Conservation (phyloP, 2,888 invertebrate species). For the Liodrosophila aerea region DNA sequence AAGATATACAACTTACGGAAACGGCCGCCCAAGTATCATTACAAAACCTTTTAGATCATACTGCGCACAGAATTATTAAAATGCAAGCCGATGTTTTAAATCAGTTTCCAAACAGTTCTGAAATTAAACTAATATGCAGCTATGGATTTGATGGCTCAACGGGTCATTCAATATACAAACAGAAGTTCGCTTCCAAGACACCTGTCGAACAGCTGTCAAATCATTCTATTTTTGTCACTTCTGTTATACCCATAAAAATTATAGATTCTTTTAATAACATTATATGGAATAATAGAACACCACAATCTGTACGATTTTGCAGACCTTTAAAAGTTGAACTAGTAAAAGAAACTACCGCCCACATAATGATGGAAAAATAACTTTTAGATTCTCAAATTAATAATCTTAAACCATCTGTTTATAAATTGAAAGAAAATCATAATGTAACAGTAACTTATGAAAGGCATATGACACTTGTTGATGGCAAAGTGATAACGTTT, state of each 20-base stretch:
- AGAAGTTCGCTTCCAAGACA: conserved; percentile 4
- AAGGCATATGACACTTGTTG: too few relatives aligned
- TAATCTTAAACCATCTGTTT: too few relatives aligned
- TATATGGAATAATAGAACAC: conserved; percentile 22
- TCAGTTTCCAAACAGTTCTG: conserved; percentile 22
- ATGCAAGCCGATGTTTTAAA: conserved; percentile 25
- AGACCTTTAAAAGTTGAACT: conserved; percentile 7
- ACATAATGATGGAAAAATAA: conserved; percentile 7
- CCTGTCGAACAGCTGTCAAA: conserved; percentile 9
- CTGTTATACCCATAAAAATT: conserved; percentile 29
- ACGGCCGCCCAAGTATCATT: conserved; percentile 16
- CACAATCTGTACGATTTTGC: conserved; percentile 13
- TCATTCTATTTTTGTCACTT: conserved; percentile 24
- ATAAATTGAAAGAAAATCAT: too few relatives aligned
- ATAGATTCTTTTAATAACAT: conserved; percentile 20
- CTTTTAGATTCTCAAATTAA: conserved; percentile 5
- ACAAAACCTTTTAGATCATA: conserved; percentile 25
- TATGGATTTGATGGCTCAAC: conserved; percentile 5
- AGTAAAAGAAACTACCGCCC: conserved; percentile 4
- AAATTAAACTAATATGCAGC: conserved; percentile 19
- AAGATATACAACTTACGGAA: conserved; percentile 11
- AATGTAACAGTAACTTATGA: too few relatives aligned
- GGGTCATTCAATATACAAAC: conserved; percentile 1
- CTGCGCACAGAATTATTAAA: conserved; percentile 8
- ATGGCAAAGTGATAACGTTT: too few relatives aligned